Evolutionary conservation across 2,888 invertebrate species (phyloP), one percentile per base, ranked within the genome.

Genomic region (Darwinula stevensoni): DNA sequence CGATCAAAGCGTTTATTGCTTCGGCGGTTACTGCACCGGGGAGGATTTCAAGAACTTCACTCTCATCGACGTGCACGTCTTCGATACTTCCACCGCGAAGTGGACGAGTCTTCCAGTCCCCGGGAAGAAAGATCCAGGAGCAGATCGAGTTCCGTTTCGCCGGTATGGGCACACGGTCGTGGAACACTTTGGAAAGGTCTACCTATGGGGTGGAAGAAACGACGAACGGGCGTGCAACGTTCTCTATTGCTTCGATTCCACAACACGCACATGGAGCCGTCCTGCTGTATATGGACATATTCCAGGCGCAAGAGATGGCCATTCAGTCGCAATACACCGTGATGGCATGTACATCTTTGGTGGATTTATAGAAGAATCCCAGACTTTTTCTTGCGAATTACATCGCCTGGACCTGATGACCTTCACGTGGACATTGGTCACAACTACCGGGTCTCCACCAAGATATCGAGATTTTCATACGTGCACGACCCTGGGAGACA

Each of bases 111-210:
- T 28, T 5, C 6, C 5, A n/a, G n/a, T n/a, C n/a, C n/a, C n/a
- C n/a, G n/a, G n/a, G n/a, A n/a, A n/a, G n/a, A n/a, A n/a, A n/a
- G n/a, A n/a, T n/a, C n/a, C n/a, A n/a, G n/a, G n/a, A n/a, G n/a
- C n/a, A n/a, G n/a, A n/a, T n/a, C n/a, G n/a, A 29, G 58, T 65
- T 29, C 78, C 76, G 1, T 75, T 70, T 47, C 75, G 76, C 51
- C 61, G 76, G 40, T 88, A 86, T 53, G 86, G 86, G 0, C 86
- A 88, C 48, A 74, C 84, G n/a, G 73, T 73, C 29, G 73, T 80
- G 2, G 65, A 67, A 1, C 69, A 72, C 47, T 62, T 63, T 22
- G 62, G 68, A 3, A 27, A 65, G 50, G 66, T 74, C 11, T 78
- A 71, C 45, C 62, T 88, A 43, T 88, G 82, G 80, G 86, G 88